Evolutionary conservation across 2,888 invertebrate genomes (phyloP), one percentile per base, ranked within the genome.

Genomic region (Protodeltote pygarga): DNA sequence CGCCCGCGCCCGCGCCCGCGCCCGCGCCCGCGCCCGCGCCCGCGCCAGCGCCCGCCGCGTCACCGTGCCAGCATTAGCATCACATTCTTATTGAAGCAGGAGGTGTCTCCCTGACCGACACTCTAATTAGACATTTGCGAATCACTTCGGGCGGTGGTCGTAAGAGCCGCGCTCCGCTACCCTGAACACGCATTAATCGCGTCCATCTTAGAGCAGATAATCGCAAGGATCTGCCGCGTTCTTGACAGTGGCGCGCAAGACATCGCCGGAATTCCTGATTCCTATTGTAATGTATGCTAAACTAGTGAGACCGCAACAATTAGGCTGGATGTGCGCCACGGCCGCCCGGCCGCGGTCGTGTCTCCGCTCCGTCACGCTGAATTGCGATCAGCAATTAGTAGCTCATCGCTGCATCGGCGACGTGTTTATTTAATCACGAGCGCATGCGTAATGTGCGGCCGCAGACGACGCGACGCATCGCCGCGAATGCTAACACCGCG

Each of bases 221-320:
- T 78, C 57, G 64, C 44, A 6, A 19, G 28, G 42, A 49, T 34
- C 28, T 17, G 11, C 11, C 15, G 32, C 23, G 60, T 75, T 77
- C 81, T 83, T 73, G 64, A 65, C 72, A 49, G 68, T 52, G 68
- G 57, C 63, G 57, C 67, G 75, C 74, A 82, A 89, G 89, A 89
- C 88, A 73, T 75, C 72, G 70, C 63, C 66, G 66, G 81, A 78
- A 78, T 79, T 67, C 79, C 77, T 83, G 80, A 87, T 89, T 83
- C 66, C 73, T 82, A 87, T 89, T 84, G 83, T 87, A 89, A 91
- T 89, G 83, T 87, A 90, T 91, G 91, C 76, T 82, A 89, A 90
- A 73, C 77, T 75, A 69, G 57, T 65, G 81, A 72, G 79, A 85
- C 88, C 89, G 83, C 87, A 72, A 77, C 85, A 83, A 89, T 89